Evolutionary conservation across 2,888 invertebrate genomes (phyloP), one percentile per base, ranked within the genome.

Genomic region (Dolichopus griseipennis): DNA sequence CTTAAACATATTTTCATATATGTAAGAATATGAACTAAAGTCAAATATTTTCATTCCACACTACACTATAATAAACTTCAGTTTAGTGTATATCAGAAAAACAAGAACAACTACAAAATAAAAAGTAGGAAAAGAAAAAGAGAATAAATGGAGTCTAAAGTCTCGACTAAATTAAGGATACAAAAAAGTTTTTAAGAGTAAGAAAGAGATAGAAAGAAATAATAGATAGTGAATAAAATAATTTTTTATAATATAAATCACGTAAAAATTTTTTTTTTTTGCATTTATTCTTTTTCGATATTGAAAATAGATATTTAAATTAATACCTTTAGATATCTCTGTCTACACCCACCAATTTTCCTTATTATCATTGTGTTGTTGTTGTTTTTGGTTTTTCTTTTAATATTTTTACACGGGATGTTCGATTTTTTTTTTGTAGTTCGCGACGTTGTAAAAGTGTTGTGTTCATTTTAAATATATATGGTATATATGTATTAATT

Each of bases 261-360:
- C 52, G 52, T 52, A 15, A 18, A 18, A n/a, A 4, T 27, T 27
- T 27, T 27, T 27, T 27, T 27, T 27, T 27, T 27, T 27, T 27
- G 2, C 27, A 27, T 27, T 5, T 27, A 27, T 27, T 27, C 2
- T 27, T 52, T 52, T 18, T 18, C 52, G 52, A 52, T 52, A 52
- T 52, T 52, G 52, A 52, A 52, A 52, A 52, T 52, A 52, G 52
- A 52, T 52, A 52, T 52, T 52, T 52, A 52, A 52, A 52, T 52
- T 52, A 52, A 52, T 52, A 52, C 52, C 18, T 52, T 52, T 52
- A 15, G 18, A 52, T 52, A 52, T 52, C 52, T 52, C n/a, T 52
- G 52, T 52, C 52, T 52, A 52, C 52, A 52, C 52, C 52, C 52
- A 52, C 52, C 52, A 52, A 52, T 52, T 52, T 52, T 52, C 15